Evolutionary conservation across 2,888 invertebrate species (phyloP).

Genomic region (Xestia c-nigrum): DNA sequence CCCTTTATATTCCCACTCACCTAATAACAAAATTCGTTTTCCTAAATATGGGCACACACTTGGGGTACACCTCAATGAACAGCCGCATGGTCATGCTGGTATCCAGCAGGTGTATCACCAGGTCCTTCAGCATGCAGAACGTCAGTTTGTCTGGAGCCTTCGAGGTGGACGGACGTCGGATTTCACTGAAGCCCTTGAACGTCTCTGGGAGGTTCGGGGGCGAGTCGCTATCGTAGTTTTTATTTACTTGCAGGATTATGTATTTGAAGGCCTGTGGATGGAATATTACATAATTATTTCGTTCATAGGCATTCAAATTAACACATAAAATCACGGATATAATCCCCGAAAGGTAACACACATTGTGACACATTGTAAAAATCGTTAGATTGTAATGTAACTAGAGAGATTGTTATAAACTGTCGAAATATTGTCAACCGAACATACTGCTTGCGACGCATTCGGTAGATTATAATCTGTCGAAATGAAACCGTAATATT

Average conservation of each 20-base stretch:
- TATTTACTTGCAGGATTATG: slow-evolving; percentile 88
- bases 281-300: too few relatives aligned
- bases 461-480: too few relatives aligned
- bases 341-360: too few relatives aligned
- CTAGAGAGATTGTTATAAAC: too few relatives aligned
- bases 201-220: slow-evolving; percentile 87
- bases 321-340: too few relatives aligned
- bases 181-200: slow-evolving; percentile 86
- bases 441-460: too few relatives aligned
- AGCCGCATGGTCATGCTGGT: slow-evolving; percentile 92
- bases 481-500: too few relatives aligned
- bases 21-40: slow-evolving; percentile 90
- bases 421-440: too few relatives aligned
- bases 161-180: slow-evolving; percentile 77
- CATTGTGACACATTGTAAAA: too few relatives aligned
- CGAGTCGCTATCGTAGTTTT: slow-evolving; percentile 83
- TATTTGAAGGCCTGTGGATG: slow-evolving; percentile 85
- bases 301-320: too few relatives aligned
- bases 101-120: slow-evolving; percentile 93
- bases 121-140: slow-evolving; percentile 90
- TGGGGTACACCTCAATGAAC: slow-evolving; percentile 92
- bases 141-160: slow-evolving; percentile 81
- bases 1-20: slow-evolving; percentile 75
- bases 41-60: slow-evolving; percentile 88
- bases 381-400: too few relatives aligned